phyloP scores from a whole-genome alignment of 2,888 invertebrate genomes.

The Dicranocentrus wangi region DNA sequence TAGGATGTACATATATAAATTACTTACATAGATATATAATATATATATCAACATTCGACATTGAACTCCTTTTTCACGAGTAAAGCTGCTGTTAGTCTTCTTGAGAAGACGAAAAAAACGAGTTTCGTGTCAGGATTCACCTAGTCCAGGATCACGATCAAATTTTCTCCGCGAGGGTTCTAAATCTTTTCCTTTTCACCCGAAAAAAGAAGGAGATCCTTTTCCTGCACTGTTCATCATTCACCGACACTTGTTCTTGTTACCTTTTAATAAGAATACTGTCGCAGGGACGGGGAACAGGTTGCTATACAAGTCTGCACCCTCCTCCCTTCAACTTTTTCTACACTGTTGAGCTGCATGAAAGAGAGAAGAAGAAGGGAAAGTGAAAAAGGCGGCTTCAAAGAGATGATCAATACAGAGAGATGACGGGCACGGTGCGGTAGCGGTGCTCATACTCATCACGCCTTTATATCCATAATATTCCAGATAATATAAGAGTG shows the following conservation, averaged over 20 bases:
- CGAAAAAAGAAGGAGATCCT: not conserved
- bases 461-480: too few relatives aligned
- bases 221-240: conserved; percentile 27
- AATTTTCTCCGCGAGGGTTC: conserved; percentile 43
- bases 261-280: conserved; percentile 42
- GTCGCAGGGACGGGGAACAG: not conserved
- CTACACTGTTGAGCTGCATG: not conserved
- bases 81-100: too few relatives aligned
- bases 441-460: not conserved
- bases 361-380: not conserved
- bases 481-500: too few relatives aligned
- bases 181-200: conserved; percentile 40
- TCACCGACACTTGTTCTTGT: conserved; percentile 39
- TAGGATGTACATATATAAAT: too few relatives aligned
- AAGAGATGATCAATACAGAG: not conserved
- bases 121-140: conserved; percentile 30
- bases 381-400: not conserved
- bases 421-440: not conserved
- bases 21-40: too few relatives aligned
- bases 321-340: too few relatives aligned
- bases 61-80: conserved; percentile 3
- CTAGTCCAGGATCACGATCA: conserved; percentile 57
- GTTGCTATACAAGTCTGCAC: too few relatives aligned
- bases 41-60: too few relatives aligned
- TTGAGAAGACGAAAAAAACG: conserved; percentile 13